Percentiles rank a stretch among this genome's conserved stretches.
These are phyloP conservation scores for Psephotus haematonotus DNA, from an alignment of 2,113 vertebrate species.

Conservation along the genomic window DNA sequence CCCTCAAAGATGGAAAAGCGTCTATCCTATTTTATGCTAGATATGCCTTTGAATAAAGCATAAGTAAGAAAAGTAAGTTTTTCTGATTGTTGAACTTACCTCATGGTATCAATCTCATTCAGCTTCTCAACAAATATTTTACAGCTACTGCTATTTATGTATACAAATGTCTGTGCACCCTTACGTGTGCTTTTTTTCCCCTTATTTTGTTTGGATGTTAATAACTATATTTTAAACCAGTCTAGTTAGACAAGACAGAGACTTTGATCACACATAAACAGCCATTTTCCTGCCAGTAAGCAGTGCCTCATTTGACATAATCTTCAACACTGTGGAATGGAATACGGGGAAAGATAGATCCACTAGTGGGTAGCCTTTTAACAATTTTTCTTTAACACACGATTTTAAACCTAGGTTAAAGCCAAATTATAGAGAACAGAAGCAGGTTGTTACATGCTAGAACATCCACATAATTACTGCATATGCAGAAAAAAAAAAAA, in stretches of 20 bases:
- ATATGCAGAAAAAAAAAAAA: conserved; percentile 25
- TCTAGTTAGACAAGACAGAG: background rate
- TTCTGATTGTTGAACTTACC: background rate
- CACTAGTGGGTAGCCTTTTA: background rate
- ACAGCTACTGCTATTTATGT: background rate
- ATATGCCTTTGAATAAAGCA: background rate
- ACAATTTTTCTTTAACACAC: background rate
- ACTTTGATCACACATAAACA: background rate
- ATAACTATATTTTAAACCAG: background rate
- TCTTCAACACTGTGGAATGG: background rate
- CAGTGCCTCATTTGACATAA: background rate
- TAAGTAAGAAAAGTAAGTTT: background rate
- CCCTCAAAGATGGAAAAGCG: background rate
- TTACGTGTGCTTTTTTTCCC: background rate
- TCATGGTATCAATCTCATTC: background rate
- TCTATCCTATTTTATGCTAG: background rate
- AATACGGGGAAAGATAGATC: background rate
- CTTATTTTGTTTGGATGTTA: background rate
- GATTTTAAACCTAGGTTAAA: conserved; percentile 56
- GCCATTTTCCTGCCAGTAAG: background rate
- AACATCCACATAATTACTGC: conserved; percentile 3
- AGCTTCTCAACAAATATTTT: background rate
- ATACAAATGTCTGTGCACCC: background rate
- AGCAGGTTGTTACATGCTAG: conserved; percentile 26
- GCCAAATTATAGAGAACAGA: conserved; percentile 13